Base-by-base conservation (phyloP, 2,113 vertebrate species). In the Syngnathus floridae region DNA sequence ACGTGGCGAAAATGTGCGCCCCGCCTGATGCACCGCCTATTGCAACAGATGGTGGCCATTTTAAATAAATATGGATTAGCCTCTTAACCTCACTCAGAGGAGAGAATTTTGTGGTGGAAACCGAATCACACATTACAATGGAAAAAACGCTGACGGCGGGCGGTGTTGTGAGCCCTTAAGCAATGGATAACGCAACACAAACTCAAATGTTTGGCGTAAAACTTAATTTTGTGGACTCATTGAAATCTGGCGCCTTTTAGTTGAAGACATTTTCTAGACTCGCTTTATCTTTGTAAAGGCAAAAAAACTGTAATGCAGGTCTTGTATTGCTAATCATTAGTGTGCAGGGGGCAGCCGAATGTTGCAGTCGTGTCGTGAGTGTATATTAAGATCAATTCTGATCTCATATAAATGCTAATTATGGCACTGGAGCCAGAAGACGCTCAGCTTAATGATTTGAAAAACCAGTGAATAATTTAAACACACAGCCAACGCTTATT, bases 21-120 rank as follows among this genome's bases (percentile, higher is more conserved):
- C 71, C 72, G 69, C 71, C 64, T 77, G 73, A 86, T 75, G 76
- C 64, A 22, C 70, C 61, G 64, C 71, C 64, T n/a, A 65, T 65
- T 77, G 70, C 75, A 79, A 80, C 84, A 87, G 86, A 87, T 87
- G 87, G 87, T 73, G 73, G 12, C 66, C 82, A 85, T 84, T 89
- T 82, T 70, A 77, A 80, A 79, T 79, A 84, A 86, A 86, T 77
- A 82, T 78, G 75, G 82, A 87, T 86, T 86, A 87, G 71, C 69
- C 72, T 76, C 41, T 70, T 79, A 79, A 80, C 75, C 74, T 71
- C 65, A 22, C 65, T 45, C 65, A 22, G 49, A 71, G 78, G 66
- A 74, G 67, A 19, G 64, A 74, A 69, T 75, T 66, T 71, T 41
- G 68, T 43, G 67, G 48, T 65, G 31, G 41, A 61, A 64, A 62